Base-by-base conservation (phyloP, 2,113 vertebrate species). In the Hippocampus comes region DNA sequence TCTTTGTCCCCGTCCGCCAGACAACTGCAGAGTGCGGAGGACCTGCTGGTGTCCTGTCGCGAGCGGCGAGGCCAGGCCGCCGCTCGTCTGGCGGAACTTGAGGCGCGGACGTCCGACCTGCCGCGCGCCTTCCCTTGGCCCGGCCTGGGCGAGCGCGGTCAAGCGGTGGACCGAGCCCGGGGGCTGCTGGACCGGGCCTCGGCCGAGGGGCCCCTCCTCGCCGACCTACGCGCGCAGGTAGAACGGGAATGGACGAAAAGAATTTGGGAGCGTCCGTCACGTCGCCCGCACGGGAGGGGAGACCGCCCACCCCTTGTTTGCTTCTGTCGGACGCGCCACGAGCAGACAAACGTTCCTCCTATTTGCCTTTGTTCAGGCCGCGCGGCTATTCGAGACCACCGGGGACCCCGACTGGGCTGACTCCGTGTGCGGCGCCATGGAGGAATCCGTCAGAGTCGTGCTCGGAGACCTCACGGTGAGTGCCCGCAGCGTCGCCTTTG, bases 71-170 rank as follows among this genome's bases (percentile, higher is more conserved):
- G 41, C 2, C 84, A 88, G 53, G 81, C 85, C 0, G 79, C 77
- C 55, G 69, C 78, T 9, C 78, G 60, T 5, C 74, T 93, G 75
- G 67, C 79, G 12, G 86, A 92, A 61, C 74, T 92, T 4, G 85
- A 81, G 85, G 72, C 74, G 27, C 87, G 88, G 76, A 73, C 49
- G 0, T 82, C 86, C 48, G 49, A 17, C 1, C 83, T 93, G 17
- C 91, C 90, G 0, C 48, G 15, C 0, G 18, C 77, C 57, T 93
- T 94, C 78, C 79, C 91, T 23, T 94, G 93, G 93, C 93, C 93
- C 0, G 92, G 91, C 15, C 84, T 92, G 27, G 92, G 91, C 11
- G 92, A 93, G 76, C 84, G 92, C 9, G 73, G 90, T 25, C 90
- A 90, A 74, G 84, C 82, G 0, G 73, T 81, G 77, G 93, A 94